Evolutionary conservation across 1,140 invertebrate genomes (phyloP).

Genomic region (Agrypnia vestita): DNA sequence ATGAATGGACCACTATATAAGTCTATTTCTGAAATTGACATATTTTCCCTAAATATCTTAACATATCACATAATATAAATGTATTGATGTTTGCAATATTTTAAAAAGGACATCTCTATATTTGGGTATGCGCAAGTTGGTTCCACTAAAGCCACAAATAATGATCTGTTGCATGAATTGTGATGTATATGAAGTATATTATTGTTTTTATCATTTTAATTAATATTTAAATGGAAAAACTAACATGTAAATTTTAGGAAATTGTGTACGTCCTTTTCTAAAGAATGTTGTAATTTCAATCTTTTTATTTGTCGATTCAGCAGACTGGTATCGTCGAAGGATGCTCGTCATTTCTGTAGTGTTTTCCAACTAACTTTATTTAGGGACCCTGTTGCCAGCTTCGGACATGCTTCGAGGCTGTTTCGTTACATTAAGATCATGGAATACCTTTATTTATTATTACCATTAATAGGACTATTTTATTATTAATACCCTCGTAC

Average conservation of each 20-base stretch:
- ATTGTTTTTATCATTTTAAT: constrained; percentile 59
- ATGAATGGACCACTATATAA: constrained; percentile 20
- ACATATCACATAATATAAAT: constrained; percentile 19
- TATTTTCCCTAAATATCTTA: constrained; percentile 12
- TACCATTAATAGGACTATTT: constrained; percentile 49
- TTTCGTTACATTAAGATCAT: constrained; percentile 25
- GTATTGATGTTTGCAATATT: too few relatives aligned
- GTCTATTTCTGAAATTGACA: background rate
- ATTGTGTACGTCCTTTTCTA: constrained; percentile 58
- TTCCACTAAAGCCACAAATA: constrained; percentile 22
- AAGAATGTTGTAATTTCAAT: constrained; percentile 50
- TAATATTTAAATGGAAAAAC: constrained; percentile 53
- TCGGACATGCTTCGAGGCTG: background rate
- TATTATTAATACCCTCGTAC: constrained; percentile 54
- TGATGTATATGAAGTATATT: constrained; percentile 59
- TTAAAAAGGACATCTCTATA: too few relatives aligned
- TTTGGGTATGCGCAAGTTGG: background rate
- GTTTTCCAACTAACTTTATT: background rate
- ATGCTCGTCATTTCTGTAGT: too few relatives aligned
- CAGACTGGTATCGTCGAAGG: background rate
- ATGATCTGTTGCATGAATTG: constrained; percentile 61
- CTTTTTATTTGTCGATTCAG: background rate
- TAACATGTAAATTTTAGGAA: constrained; percentile 57
- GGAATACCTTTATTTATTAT: constrained; percentile 42
- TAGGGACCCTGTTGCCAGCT: background rate